phyloP scores from a whole-genome alignment of 2,113 vertebrate genomes.

The Calidris pugnax region DNA sequence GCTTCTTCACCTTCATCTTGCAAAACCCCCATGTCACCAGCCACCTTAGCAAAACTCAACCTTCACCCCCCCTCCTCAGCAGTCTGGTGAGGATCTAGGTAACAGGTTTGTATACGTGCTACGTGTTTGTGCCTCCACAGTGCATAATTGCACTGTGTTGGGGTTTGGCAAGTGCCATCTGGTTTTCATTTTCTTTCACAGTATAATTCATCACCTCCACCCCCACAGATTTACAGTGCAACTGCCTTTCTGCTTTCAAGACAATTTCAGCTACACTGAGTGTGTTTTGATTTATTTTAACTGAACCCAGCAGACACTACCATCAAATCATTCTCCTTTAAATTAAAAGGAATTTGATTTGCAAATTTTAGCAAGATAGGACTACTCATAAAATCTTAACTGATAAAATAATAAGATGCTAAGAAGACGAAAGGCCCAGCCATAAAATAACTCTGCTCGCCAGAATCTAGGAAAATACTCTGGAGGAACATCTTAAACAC shows the following conservation, averaged over 20 bases:
- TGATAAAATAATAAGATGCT: not conserved
- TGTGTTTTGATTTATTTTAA: slow-evolving; percentile 38
- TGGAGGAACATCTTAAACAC: not conserved
- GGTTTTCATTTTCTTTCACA: slow-evolving; percentile 61
- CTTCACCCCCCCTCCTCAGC: not conserved
- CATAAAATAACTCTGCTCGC: not conserved
- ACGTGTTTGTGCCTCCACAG: slow-evolving; percentile 21
- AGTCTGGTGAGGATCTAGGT: slow-evolving; percentile 22
- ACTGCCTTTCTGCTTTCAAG: slow-evolving; percentile 27
- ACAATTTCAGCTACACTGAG: not conserved
- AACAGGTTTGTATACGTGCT: slow-evolving; percentile 33
- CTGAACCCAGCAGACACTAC: not conserved
- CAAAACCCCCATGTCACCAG: not conserved
- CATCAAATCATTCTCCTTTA: not conserved
- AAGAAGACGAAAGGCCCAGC: not conserved
- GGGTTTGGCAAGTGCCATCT: slow-evolving; percentile 74
- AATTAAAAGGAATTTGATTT: slow-evolving; percentile 17
- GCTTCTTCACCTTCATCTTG: not conserved
- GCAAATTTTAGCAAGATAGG: slow-evolving; percentile 21
- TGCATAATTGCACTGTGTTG: slow-evolving; percentile 8
- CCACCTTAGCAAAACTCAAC: not conserved
- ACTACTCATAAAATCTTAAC: slow-evolving; percentile 6
- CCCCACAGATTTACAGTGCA: slow-evolving; percentile 14
- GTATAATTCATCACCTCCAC: slow-evolving; percentile 51
- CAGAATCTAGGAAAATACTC: not conserved